Evolutionary conservation across 2,888 invertebrate species (phyloP), one percentile per base, ranked within the genome.

Genomic region (Drosophila suboccidentalis): DNA sequence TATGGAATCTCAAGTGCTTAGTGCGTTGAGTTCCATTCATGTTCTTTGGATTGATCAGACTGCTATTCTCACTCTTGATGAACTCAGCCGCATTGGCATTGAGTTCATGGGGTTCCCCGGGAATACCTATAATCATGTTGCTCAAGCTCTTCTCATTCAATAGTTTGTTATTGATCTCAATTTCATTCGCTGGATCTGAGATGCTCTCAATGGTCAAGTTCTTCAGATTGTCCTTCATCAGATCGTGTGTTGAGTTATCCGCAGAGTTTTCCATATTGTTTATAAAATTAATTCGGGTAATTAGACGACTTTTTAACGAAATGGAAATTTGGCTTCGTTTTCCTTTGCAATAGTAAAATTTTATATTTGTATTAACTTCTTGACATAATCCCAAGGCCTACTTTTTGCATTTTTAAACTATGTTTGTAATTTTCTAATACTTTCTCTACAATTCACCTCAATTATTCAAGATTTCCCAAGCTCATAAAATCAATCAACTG

Each of bases 1-100:
- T 62, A 17, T 34, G 39, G n/a, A 72, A 51, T 1, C 47, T 32
- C 4, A 69, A 17, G 10, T 50, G 71, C 13, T 17, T 38, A 2
- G 5, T 46, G 1, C 15, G 46, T 1, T 11, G 44, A 8, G 47
- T 13, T n/a, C 15, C 46, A 11, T 15, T 43, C 5, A 44, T 5
- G 8, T 50, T 9, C 4, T 4, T 50, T 17, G n/a, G 13, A 22
- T 36, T 19, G 1, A 6, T 17, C 3, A 32, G 9, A 15, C 9
- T 15, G 15, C 15, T 17, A 10, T 9, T 49, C 29, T 53, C 15
- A 32, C 17, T 22, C 19, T 15, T n/a, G n/a, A 22, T 38, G 5
- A 19, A 22, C 26, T 22, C 53, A 22, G n/a, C 6, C 6, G 22
- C 15, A 9, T 51, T 36, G 9, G 10, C 15, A 5, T 26, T 41